Conservation (phyloP, 1,140 invertebrate species). For the Episyrphus balteatus region DNA sequence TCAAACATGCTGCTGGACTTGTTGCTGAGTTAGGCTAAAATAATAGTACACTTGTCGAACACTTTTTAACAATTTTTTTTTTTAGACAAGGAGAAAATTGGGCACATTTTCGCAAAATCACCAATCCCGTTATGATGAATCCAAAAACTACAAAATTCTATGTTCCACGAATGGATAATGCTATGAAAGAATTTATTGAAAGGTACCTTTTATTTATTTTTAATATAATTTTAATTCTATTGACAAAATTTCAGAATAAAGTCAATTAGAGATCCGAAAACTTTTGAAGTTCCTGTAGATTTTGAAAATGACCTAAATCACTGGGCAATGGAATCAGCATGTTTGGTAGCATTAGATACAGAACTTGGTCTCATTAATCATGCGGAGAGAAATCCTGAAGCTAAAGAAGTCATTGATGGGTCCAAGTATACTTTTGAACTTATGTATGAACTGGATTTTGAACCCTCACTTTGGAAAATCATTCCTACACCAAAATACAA, state of each 20-base stretch:
- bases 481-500: constrained; percentile 44
- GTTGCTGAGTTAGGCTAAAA: constrained; percentile 7
- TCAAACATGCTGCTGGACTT: constrained; percentile 18
- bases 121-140: constrained; percentile 13
- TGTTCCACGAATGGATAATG: background rate
- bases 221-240: background rate
- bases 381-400: constrained; percentile 10
- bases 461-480: constrained; percentile 48
- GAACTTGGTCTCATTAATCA: constrained; percentile 48
- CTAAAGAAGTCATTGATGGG: background rate
- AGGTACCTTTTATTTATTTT: no score
- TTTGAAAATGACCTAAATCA: constrained; percentile 51
- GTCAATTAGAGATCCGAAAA: background rate
- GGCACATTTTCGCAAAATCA: background rate
- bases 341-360: constrained; percentile 49
- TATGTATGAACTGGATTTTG: constrained; percentile 45
- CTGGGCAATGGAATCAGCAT: constrained; percentile 55
- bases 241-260: background rate
- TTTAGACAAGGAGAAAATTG: constrained; percentile 3
- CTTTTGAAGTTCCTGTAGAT: constrained; percentile 39
- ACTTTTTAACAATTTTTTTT: background rate
- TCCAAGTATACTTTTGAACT: constrained; percentile 16
- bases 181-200: constrained; percentile 4
- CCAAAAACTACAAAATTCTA: background rate
- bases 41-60: background rate